A percentile compares a stretch with the other conserved stretches of the same genome.
These are phyloP conservation scores for Spicauda simplicius DNA, from an alignment of 2,888 invertebrate genomes.

Conservation along the genomic window DNA sequence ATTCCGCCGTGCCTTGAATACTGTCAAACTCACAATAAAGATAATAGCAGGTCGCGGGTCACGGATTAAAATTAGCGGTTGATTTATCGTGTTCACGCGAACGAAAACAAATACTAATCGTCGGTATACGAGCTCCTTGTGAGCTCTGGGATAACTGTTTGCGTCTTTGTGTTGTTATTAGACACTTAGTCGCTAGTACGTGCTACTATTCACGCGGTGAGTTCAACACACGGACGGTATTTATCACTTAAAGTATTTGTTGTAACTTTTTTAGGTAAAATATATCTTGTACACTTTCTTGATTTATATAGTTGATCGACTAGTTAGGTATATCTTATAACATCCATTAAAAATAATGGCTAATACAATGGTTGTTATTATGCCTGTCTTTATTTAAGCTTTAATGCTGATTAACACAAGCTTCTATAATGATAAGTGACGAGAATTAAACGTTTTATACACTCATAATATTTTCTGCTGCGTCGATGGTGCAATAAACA, in stretches of 20 bases:
- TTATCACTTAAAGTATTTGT: neutral
- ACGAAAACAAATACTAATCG: slow-evolving; percentile 18
- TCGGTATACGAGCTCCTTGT: slow-evolving; percentile 8
- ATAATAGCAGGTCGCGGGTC: slow-evolving; percentile 24
- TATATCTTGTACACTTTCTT: neutral
- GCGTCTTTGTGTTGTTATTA: neutral
- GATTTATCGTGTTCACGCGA: slow-evolving; percentile 18
- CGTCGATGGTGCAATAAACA: no score
- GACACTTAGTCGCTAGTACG: neutral
- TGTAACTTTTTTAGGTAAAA: neutral
- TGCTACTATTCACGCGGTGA: neutral
- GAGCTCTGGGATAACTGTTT: neutral
- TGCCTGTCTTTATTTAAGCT: no score
- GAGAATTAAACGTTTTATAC: no score
- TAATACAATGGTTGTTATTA: no score
- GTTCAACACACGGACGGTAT: neutral
- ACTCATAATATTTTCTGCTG: no score
- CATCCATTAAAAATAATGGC: no score
- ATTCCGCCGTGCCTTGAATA: slow-evolving; percentile 27
- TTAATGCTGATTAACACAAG: no score
- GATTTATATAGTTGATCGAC: neutral
- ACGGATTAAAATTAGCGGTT: slow-evolving; percentile 33
- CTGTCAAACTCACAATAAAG: slow-evolving; percentile 27
- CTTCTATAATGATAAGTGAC: no score
- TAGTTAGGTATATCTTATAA: no score